A percentile compares a stretch with the other conserved stretches of the same genome.
Conservation (phyloP, 2,797 vertebrate species). For the Lepus townsendii region DNA sequence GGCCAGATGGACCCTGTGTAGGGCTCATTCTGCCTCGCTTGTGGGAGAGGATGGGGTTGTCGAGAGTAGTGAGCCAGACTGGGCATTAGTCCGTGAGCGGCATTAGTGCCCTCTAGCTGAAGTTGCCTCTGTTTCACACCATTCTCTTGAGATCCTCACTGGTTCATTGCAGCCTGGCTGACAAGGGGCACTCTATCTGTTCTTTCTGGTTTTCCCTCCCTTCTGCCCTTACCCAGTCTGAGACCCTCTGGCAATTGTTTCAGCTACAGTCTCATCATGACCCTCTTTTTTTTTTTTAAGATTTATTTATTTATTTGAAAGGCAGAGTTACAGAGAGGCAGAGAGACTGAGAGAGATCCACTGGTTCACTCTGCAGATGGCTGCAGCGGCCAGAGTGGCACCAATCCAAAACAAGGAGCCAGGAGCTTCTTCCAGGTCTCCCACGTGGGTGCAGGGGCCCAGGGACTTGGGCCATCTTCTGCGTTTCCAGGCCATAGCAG, state of each 20-base stretch:
- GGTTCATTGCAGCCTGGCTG: neutral
- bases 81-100: neutral
- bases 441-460: too few species aligned
- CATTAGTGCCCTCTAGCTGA: neutral
- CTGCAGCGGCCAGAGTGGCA: too few species aligned
- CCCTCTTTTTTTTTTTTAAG: neutral
- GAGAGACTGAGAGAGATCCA: too few species aligned
- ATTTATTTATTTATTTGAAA: too few species aligned
- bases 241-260: neutral
- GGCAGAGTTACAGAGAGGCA: too few species aligned
- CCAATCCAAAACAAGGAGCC: too few species aligned
- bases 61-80: neutral
- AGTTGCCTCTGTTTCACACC: neutral
- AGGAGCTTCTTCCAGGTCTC: too few species aligned
- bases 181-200: neutral
- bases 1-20: neutral
- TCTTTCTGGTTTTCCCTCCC: neutral
- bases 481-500: too few species aligned
- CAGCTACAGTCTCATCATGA: neutral
- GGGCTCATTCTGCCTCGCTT: neutral
- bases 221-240: neutral
- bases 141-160: neutral
- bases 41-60: neutral
- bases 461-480: too few species aligned
- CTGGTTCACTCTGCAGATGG: too few species aligned